Percentiles rank a stretch among this genome's conserved stretches.
Conservation (phyloP, 92 coral and sea anemone species). For the Bergia puertoricense region DNA sequence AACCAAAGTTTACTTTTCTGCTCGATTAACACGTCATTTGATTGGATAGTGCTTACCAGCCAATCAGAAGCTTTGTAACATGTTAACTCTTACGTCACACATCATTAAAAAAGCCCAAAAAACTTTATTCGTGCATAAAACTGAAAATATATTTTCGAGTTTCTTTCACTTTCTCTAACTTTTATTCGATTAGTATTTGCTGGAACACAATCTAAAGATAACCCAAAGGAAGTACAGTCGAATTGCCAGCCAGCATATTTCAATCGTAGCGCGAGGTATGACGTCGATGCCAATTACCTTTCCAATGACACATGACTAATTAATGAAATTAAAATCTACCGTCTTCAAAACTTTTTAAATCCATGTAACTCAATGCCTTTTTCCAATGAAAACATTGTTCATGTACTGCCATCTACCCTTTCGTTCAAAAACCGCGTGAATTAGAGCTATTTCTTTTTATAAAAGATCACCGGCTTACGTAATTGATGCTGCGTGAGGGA, state of each 20-base stretch:
- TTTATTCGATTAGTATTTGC: background rate
- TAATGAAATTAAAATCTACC: background rate
- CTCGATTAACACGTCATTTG: conserved; percentile 7
- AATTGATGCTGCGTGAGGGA: conserved; percentile 21
- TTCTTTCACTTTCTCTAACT: background rate
- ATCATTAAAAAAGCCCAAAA: background rate
- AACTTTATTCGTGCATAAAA: background rate
- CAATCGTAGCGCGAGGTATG: background rate
- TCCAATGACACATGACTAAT: background rate
- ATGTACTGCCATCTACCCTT: background rate
- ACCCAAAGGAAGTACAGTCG: background rate
- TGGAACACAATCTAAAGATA: background rate
- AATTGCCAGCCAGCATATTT: background rate
- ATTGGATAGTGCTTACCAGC: conserved; percentile 5
- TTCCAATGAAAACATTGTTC: background rate
- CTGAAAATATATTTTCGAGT: background rate
- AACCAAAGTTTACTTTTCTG: background rate
- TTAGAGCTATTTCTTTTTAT: background rate
- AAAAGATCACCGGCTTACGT: too few species aligned
- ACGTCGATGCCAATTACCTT: background rate
- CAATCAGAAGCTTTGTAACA: conserved; percentile 37
- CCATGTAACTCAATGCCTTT: background rate
- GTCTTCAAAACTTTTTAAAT: background rate
- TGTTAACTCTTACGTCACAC: conserved; percentile 17
- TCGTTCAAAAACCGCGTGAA: background rate